Base-by-base conservation (phyloP, 2,113 vertebrate genomes). In the Atlantisia rogersi region DNA sequence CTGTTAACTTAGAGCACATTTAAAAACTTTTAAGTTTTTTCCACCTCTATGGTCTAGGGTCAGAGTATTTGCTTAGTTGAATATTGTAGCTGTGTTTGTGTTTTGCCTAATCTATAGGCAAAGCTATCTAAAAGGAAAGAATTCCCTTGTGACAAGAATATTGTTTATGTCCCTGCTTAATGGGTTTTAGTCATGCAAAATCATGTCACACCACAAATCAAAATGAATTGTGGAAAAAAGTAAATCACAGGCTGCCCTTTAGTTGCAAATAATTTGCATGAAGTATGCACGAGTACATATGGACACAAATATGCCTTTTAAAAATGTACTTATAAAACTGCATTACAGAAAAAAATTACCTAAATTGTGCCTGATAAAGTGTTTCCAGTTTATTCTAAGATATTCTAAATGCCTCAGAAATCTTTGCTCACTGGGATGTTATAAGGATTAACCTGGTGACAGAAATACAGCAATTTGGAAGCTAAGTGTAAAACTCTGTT, bases 401-500 rank as follows among this genome's bases (percentile, higher is more conserved):
- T 86, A 77, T 77, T 90, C 82, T 62, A 81, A 92, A 83, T 52
- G 68, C 35, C 24, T 92, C 32, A 69, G 78, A 70, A 87, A 82
- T 73, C 55, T 88, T 80, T 88, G 39, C 79, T 83, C 35, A 35
- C 46, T 52, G 79, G 83, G 50, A 22, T 59, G 25, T 77, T 80
- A 35, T 67, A 29, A 76, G 67, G 90, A 92, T 93, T 96, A 83
- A 95, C 90, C 68, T 81, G 65, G 48, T 89, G 75, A 75, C 86
- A 95, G 73, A 67, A 93, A 71, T 55, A 64, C 14, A 95, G 75
- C 56, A 95, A 90, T 95, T 83, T 80, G 52, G 83, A 92, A 94
- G 73, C 64, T 78, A 81, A 93, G 46, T 77, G 75, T 90, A 60
- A 92, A 94, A 83, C 55, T 75, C 55, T 81, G 39, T 79, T 93